These are phyloP conservation scores for Parapristionchus giblindavisi DNA, from an alignment of 2,888 invertebrate genomes.

Conservation along the genomic window DNA sequence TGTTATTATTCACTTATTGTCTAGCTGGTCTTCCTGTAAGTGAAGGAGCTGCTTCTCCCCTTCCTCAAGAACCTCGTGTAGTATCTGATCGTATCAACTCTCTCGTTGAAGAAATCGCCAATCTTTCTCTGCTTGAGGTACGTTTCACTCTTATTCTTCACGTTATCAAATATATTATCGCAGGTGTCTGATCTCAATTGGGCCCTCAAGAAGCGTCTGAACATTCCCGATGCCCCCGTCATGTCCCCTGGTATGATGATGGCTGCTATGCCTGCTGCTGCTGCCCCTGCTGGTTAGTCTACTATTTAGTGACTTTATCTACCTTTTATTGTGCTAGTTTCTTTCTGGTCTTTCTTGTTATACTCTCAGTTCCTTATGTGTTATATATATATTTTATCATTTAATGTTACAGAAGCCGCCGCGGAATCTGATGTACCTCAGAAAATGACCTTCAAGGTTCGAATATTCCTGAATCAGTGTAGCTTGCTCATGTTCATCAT, in stretches of 20 bases:
- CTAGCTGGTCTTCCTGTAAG: conserved; percentile 49
- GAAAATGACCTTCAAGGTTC: conserved; percentile 64
- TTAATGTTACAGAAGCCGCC: conserved; percentile 42
- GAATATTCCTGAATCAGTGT: background rate
- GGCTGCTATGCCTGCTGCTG: conserved; percentile 57
- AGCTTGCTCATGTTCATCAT: background rate
- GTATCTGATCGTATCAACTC: conserved; percentile 58
- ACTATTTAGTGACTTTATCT: conserved; percentile 35
- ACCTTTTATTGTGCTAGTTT: no score
- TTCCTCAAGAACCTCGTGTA: conserved; percentile 55
- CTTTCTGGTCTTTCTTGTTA: no score
- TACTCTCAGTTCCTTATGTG: no score
- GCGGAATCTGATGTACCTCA: conserved; percentile 58
- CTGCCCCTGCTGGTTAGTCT: conserved; percentile 45
- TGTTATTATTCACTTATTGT: background rate
- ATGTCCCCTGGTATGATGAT: conserved; percentile 60
- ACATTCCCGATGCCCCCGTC: conserved; percentile 66
- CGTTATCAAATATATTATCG: background rate
- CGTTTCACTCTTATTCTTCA: background rate
- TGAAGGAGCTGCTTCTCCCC: conserved; percentile 50
- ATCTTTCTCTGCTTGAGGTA: conserved; percentile 62
- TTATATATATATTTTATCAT: no score
- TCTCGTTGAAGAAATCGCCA: conserved; percentile 67
- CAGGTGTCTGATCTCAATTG: conserved; percentile 65
- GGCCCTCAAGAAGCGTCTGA: conserved; percentile 67